Percentiles rank a stretch among this genome's conserved stretches.
phyloP scores from a whole-genome alignment of 2,888 invertebrate genomes.

The Digitonthophagus gazella region DNA sequence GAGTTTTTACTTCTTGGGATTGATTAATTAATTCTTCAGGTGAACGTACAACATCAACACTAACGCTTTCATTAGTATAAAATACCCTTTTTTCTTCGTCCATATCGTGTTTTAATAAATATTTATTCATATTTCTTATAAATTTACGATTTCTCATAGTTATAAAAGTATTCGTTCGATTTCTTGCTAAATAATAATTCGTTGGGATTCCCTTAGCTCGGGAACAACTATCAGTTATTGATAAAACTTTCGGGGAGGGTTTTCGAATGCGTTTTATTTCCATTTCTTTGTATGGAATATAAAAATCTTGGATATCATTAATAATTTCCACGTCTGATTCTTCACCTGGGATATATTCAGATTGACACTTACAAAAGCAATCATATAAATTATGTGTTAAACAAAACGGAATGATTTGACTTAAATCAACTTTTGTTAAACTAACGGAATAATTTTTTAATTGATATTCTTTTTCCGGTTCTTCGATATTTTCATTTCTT shows the following conservation, averaged over 20 bases:
- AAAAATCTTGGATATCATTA: conserved; percentile 2
- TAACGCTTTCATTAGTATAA: no score
- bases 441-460: conserved; percentile 29
- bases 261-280: background rate
- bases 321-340: background rate
- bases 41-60: no score
- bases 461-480: no score
- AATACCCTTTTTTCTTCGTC: no score
- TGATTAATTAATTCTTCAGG: no score
- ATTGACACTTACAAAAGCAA: conserved; percentile 57
- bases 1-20: no score
- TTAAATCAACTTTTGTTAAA: conserved; percentile 37
- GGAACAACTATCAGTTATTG: conserved; percentile 18
- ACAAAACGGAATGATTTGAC: conserved; percentile 62
- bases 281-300: background rate
- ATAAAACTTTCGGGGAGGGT: background rate
- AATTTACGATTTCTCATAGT: conserved; percentile 21
- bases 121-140: conserved; percentile 18
- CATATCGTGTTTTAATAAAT: background rate
- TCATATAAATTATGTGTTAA: conserved; percentile 65
- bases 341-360: conserved; percentile 5
- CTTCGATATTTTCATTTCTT: conserved; percentile 30
- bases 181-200: conserved; percentile 31
- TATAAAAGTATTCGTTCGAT: conserved; percentile 27
- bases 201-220: conserved; percentile 32